Conservation (phyloP, 2,113 vertebrate genomes). For the Talpa occidentalis region DNA sequence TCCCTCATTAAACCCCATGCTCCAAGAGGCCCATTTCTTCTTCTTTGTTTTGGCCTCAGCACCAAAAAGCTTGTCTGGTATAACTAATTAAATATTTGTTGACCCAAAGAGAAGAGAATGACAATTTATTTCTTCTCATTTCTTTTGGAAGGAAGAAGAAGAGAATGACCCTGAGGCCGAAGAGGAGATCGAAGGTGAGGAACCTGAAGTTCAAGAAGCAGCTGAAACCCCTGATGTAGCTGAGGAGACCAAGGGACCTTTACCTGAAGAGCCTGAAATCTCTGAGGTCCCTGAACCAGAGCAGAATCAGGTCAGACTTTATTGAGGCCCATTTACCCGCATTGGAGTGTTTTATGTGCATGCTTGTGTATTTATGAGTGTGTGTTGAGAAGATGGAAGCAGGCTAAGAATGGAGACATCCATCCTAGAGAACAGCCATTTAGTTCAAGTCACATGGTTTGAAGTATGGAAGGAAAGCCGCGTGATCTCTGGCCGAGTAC, state of each 20-base stretch:
- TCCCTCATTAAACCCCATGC: neutral
- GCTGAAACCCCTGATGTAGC: neutral
- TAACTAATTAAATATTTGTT: neutral
- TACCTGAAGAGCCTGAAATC: neutral
- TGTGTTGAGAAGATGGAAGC: neutral
- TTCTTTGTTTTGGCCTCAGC: neutral
- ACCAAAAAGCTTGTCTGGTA: neutral
- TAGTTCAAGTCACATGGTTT: too few relatives aligned
- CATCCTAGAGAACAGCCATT: neutral
- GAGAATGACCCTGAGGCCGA: neutral
- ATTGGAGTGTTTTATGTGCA: neutral
- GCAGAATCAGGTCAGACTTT: constrained; percentile 56
- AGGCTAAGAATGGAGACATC: neutral
- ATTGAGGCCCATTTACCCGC: neutral
- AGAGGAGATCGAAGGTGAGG: constrained; percentile 44
- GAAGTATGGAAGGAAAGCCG: neutral
- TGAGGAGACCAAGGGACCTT: neutral
- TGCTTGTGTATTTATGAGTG: neutral
- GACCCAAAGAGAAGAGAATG: neutral
- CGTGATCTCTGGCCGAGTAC: neutral
- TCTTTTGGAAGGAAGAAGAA: constrained; percentile 37
- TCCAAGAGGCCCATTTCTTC: neutral
- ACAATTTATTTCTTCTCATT: neutral
- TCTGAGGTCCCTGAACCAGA: constrained; percentile 1
- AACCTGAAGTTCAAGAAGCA: neutral